Evolutionary conservation across 2,797 vertebrate species (phyloP), one percentile per base, ranked within the genome.

Genomic region (Argyrosomus regius): DNA sequence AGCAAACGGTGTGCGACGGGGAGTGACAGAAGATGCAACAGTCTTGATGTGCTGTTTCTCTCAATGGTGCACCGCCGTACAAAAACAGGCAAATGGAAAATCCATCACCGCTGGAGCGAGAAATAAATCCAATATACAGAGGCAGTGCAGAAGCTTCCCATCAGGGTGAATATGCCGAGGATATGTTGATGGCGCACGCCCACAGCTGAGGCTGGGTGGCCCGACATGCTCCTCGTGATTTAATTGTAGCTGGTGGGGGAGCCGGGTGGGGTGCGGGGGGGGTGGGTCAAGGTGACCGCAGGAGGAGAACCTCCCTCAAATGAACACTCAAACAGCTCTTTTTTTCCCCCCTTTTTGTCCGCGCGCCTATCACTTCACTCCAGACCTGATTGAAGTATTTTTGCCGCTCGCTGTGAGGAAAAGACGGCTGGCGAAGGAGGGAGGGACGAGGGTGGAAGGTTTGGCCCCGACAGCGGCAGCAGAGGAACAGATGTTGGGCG

Each of bases 401-500:
- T 49, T 9, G 70, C 78, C 81, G 62, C 84, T 82, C 17, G 61
- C 31, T 1, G 80, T 49, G 82, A 68, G 48, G 35, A 28, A 74
- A 52, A 67, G 75, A 86, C 20, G 59, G 59, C 71, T 39, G 31
- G 46, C 0, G 57, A 43, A 57, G 57, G 13, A 18, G 78, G 45
- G 45, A 45, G 68, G 39, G 64, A 35, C 1, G 9, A 28, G 61
- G 66, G 53, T 41, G 66, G 78, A 18, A 17, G 59, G 17, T 0
- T 17, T 43, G 57, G 80, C 70, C 82, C 73, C 63, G 24, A 39
- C 35, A 2, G 83, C 49, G 49, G 86, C 75, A 53, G 77, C n/a
- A 7, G 61, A 71, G 72, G 80, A 93, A 88, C 93, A 93, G 91
- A 93, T 92, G 92, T 87, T 83, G 83, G 81, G 75, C 22, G 78